A percentile compares a stretch with the other conserved stretches of the same genome.
Evolutionary conservation across 2,113 vertebrate genomes (phyloP).

Genomic region (Edolisoma coerulescens): DNA sequence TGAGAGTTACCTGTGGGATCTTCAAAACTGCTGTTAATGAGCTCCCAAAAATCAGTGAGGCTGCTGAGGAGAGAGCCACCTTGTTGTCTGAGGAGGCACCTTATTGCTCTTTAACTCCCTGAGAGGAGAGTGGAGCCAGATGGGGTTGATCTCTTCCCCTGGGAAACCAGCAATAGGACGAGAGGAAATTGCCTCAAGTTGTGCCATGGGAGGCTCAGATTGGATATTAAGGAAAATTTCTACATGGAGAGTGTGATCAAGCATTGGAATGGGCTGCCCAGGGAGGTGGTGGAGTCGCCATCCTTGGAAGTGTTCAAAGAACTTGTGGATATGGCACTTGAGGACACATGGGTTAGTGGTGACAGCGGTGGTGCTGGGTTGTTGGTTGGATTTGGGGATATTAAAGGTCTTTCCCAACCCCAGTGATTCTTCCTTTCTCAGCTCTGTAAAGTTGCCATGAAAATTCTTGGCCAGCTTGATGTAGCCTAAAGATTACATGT

Average conservation of each 20-base stretch:
- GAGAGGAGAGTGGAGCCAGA: not conserved
- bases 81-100: not conserved
- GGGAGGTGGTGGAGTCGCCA: not conserved
- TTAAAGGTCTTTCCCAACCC: not conserved
- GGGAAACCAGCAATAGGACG: fast-evolving
- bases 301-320: not conserved
- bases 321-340: not conserved
- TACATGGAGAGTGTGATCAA: not conserved
- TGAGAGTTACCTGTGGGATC: not conserved
- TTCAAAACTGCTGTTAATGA: not conserved
- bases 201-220: not conserved
- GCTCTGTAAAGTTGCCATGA: fast-evolving
- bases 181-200: not conserved
- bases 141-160: fast-evolving
- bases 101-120: not conserved
- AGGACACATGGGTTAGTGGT: not conserved
- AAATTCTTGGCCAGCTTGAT: not conserved
- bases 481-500: fast-evolving
- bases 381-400: not conserved
- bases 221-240: not conserved
- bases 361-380: not conserved
- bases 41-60: not conserved
- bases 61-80: not conserved
- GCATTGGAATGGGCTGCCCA: not conserved
- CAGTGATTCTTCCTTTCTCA: not conserved